Conservation (phyloP, 2,888 invertebrate species). For the Cephus pygmeus region DNA sequence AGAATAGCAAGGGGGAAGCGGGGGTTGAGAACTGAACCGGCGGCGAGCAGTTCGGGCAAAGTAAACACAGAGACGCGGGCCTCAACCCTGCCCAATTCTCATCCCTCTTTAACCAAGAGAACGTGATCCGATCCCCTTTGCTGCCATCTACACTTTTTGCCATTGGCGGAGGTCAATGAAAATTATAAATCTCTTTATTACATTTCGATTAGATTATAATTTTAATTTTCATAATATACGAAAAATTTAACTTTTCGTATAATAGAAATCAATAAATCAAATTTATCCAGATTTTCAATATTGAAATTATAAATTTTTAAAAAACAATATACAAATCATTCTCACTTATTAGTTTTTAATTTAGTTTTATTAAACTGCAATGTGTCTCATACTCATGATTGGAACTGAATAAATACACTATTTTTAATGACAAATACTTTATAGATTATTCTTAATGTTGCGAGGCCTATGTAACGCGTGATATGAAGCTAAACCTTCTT, state of each 20-base stretch:
- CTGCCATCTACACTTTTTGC: constrained; percentile 10
- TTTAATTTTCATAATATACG: neutral
- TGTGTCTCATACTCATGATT: neutral
- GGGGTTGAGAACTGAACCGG: neutral
- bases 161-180: constrained; percentile 1
- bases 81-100: constrained; percentile 8
- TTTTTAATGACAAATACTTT: neutral
- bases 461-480: constrained; percentile 17
- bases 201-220: neutral
- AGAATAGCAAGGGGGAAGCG: neutral
- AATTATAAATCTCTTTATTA: neutral
- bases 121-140: neutral
- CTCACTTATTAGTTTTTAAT: neutral
- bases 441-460: neutral
- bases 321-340: neutral
- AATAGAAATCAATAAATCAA: neutral
- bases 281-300: neutral
- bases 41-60: constrained; percentile 17
- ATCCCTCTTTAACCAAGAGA: constrained; percentile 1
- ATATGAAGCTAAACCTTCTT: constrained; percentile 17
- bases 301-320: neutral
- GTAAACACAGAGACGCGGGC: constrained; percentile 19
- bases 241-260: neutral
- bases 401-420: neutral
- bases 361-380: neutral